Conservation (phyloP, 2,888 invertebrate species). For the Pecten maximus region DNA sequence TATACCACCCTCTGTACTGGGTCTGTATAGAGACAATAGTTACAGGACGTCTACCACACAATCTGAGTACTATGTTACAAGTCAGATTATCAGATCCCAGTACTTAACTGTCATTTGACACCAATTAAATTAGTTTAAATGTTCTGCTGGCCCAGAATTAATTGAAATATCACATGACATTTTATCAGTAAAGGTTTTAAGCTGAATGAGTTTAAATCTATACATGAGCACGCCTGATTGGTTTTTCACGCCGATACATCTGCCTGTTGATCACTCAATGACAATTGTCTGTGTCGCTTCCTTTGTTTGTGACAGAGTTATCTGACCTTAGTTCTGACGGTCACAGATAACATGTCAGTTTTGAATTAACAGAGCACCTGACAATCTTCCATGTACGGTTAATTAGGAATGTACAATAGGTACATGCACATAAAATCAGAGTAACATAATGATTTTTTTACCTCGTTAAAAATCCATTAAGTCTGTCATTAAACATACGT, state of each 20-base stretch:
- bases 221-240: neutral
- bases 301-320: conserved; percentile 7
- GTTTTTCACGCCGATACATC: conserved; percentile 31
- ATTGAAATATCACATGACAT: conserved; percentile 32
- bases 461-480: neutral
- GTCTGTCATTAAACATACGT: neutral
- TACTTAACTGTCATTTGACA: neutral
- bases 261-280: conserved; percentile 14
- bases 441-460: neutral
- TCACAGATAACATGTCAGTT: neutral
- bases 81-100: neutral
- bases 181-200: neutral
- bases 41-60: neutral
- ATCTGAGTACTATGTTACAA: neutral
- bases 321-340: conserved; percentile 13
- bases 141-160: conserved; percentile 26
- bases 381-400: neutral
- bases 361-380: neutral
- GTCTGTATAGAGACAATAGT: neutral
- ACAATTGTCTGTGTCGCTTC: conserved; percentile 5
- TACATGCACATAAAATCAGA: neutral
- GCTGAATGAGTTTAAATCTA: neutral
- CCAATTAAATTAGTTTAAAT: conserved; percentile 35
- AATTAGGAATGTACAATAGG: neutral
- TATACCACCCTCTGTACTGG: neutral